These are phyloP conservation scores for Macaria liturata DNA, from an alignment of 2,888 invertebrate species.

Conservation along the genomic window DNA sequence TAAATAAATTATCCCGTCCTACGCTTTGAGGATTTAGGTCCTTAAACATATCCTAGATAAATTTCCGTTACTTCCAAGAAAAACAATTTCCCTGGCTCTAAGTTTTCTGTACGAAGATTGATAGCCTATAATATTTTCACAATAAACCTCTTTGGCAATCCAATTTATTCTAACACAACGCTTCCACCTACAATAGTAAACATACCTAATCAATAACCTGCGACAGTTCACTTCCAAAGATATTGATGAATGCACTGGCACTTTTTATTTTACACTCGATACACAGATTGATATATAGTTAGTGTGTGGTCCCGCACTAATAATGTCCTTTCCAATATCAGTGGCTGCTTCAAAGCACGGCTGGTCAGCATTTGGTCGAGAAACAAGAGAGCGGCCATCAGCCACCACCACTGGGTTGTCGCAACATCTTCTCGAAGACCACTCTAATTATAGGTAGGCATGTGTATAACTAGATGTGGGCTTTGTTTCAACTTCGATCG, in stretches of 20 bases:
- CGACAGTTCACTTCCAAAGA: slow-evolving; percentile 17
- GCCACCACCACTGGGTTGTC: slow-evolving; percentile 43
- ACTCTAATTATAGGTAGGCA: slow-evolving; percentile 15
- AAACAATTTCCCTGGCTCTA: too few species aligned
- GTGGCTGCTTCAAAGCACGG: slow-evolving; percentile 38
- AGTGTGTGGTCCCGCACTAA: slow-evolving; percentile 7
- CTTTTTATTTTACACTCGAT: neutral
- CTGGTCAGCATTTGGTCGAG: slow-evolving; percentile 41
- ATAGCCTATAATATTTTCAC: too few species aligned
- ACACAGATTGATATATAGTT: slow-evolving; percentile 5
- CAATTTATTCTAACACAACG: neutral
- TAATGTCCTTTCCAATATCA: slow-evolving; percentile 15
- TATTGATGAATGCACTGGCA: slow-evolving; percentile 13
- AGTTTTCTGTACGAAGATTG: too few species aligned
- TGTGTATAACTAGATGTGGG: slow-evolving; percentile 1
- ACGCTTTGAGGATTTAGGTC: too few species aligned
- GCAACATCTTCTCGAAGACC: slow-evolving; percentile 32
- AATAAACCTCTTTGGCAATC: too few species aligned
- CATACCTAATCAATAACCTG: slow-evolving; percentile 13
- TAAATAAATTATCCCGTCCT: too few species aligned
- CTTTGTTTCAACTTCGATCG: slow-evolving; percentile 8
- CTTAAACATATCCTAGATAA: too few species aligned
- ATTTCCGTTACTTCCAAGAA: too few species aligned
- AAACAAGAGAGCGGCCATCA: slow-evolving; percentile 39
- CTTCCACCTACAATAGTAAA: neutral